Base-by-base conservation (phyloP, 2,888 invertebrate species). In the Apotomis capreana region DNA sequence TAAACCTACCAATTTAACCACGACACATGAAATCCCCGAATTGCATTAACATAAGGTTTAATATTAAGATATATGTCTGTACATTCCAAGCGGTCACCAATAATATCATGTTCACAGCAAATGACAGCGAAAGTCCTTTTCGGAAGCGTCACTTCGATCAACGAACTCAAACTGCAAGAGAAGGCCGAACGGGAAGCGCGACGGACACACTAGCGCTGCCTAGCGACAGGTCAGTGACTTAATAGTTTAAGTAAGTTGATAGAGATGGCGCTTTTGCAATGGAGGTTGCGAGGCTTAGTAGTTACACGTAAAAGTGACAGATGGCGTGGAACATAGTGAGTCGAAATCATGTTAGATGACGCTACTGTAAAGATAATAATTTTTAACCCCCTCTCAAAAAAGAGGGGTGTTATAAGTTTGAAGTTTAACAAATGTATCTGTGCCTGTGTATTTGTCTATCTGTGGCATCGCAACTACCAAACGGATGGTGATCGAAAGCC, bases 61-160 rank as follows among this genome's bases (percentile, higher is more conserved):
- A 8, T 26, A 57, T 65, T 46, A 8, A 15, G 10, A 44, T n/a
- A 57, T 40, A n/a, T 57, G 46, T 44, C 46, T 10, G 49, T 49
- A 49, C 9, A 49, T 49, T 57, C n/a, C n/a, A 46, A 52, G 36
- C 44, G 51, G 67, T 68, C 55, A 68, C 57, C 51, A 57, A 61
- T 57, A 71, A 57, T 54, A 70, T 68, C 68, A 69, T 74, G 76
- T 52, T 82, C 82, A 81, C 92, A 93, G 87, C 94, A 96, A 90
- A 95, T 96, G 85, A 95, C 95, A 78, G 95, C 96, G 85, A 96
- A 96, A 92, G 95, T 96, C 76, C 94, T 96, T 86, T 96, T 96
- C 86, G 95, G 96, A 75, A 95, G 95, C 79, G 95, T 96, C 84
- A 94, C 95, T 76, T 95, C 96, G 83, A 96, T 96, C 90, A 95